Evolutionary conservation across 2,888 invertebrate species (phyloP), one percentile per base, ranked within the genome.

Genomic region (Coecobrya sp.): DNA sequence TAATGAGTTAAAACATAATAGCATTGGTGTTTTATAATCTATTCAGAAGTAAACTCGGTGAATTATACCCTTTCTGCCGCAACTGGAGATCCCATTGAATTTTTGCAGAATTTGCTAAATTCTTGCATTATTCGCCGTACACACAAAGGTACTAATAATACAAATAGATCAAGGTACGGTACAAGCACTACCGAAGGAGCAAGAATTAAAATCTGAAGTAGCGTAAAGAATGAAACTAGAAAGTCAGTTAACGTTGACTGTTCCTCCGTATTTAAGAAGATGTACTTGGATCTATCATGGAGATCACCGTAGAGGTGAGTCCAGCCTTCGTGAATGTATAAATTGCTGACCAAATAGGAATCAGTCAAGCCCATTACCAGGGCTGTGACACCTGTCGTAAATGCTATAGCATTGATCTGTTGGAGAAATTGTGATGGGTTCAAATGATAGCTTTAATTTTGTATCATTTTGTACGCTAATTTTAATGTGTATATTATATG

Each of bases 81-180:
- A 59, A 89, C 68, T 1, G 93, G 93, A 22, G 85, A 89, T 2
- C 93, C 93, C 13, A 85, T 84, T 7, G 93, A 89, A 42, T 92
- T 92, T 85, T 92, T 93, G 49, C 92, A 93, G 68, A 90, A 93
- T 55, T 65, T 62, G 59, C 68, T 27, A 19, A 93, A 93, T 62
- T 91, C 93, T 7, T 49, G 27, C 93, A 93, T 93, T 0, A 93
- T 84, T 42, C 93, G 86, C 30, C 93, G 81, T 0, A 92, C 84
- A 42, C 91, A 92, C 5, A 89, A 45, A 2, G 93, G 93, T 16
- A 92, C 92, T 8, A 93, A 27, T 11, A 93, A 62, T 0, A 91
- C 93, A 55, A 93, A 89, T 4, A 93, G 52, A 65, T 93, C 93
- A 49, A 93, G 27, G 27, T 86, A 93, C 2, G 93, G 93, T 2